Evolutionary conservation across 2,113 vertebrate species (phyloP).

Genomic region (Ibidorhyncha struthersii): DNA sequence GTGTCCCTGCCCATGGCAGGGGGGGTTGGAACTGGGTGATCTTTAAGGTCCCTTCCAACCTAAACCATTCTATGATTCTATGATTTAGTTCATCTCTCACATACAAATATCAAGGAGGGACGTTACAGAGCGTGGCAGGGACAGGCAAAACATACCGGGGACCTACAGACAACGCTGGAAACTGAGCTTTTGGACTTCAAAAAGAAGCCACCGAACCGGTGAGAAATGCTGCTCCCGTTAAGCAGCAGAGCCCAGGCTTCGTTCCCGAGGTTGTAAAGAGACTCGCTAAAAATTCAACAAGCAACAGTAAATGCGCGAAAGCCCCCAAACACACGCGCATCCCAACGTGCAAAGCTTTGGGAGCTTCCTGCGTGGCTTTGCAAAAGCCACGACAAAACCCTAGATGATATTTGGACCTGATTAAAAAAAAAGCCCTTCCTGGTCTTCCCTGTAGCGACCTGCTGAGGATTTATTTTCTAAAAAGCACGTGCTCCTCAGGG

Average conservation of each 20-base stretch:
- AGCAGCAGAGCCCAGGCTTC: background rate
- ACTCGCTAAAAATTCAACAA: fast-evolving
- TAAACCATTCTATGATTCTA: too few relatives aligned
- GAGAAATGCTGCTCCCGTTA: background rate
- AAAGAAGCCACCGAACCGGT: background rate
- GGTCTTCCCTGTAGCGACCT: fast-evolving
- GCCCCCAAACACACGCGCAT: fast-evolving
- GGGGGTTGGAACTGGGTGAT: too few relatives aligned
- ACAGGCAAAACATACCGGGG: too few relatives aligned
- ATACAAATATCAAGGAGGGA: background rate
- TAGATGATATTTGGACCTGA: background rate
- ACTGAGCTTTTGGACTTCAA: fast-evolving
- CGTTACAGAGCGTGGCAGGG: background rate
- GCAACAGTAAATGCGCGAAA: fast-evolving
- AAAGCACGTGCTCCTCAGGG: background rate
- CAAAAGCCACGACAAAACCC: background rate
- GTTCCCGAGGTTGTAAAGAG: background rate
- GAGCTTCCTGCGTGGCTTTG: background rate
- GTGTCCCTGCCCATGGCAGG: too few relatives aligned
- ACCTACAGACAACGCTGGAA: background rate
- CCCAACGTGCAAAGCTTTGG: background rate
- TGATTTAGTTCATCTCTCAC: background rate
- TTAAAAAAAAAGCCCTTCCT: fast-evolving
- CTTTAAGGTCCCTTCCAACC: too few relatives aligned
- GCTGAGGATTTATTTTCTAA: background rate